Evolutionary conservation across 1,140 invertebrate species (phyloP), one percentile per base, ranked within the genome.

Genomic region (Hesperophylax magnus): DNA sequence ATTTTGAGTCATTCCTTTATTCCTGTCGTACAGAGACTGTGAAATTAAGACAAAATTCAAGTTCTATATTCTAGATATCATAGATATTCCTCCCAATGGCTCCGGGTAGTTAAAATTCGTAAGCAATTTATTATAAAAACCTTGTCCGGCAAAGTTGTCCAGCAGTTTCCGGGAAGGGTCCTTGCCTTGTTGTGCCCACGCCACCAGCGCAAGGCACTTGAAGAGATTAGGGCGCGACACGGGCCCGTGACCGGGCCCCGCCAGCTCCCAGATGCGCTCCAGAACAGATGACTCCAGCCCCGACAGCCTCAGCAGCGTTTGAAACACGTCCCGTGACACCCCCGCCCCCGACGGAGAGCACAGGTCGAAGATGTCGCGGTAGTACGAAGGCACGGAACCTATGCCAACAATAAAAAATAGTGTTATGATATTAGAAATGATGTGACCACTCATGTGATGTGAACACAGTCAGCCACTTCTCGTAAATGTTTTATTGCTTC

Each of bases 151-250:
- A 80, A 91, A 92, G 80, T 91, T 93, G 84, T 94, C 93, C 82
- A 94, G 86, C 1, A 94, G 86, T 86, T 94, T 94, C 27, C 93
- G 92, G 82, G 91, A 92, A 17, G 93, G 89, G 54, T 92, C 87
- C 86, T 94, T 94, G 34, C 93, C 94, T 86, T 94, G 93, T 84
- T 95, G 94, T 39, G 93, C 92, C 85, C 93, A 91, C 5, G 93
- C 93, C 61, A 94, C 90, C 20, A 94, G 87, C 2, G 93, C 93
- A 54, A 95, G 87, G 17, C 92, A 93, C 88, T 94, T 94, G 85
- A 94, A 95, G 8, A 93, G 84, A 84, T 89, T 90, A 61, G 89
- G 91, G 79, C 92, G 87, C 8, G 91, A 92, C 15, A 94, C 86
- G 77, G 90, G 89, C 18, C 92, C 92, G 79, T 91, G 89, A 65